Base-by-base conservation (phyloP, 2,113 vertebrate species). In the Elephas maximus region DNA sequence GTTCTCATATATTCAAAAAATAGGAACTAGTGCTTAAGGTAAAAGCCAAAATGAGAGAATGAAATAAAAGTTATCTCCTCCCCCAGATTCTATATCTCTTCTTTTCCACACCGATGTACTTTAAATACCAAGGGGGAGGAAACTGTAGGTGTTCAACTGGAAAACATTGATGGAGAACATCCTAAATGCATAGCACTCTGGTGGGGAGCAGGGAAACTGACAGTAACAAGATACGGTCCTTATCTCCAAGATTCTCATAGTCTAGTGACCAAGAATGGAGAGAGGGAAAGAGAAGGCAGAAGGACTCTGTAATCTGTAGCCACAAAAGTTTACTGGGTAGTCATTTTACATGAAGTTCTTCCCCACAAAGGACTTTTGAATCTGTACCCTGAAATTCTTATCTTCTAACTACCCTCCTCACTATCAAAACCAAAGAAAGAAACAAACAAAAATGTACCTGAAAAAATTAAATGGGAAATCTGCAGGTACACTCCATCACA, bases 321-420 rank as follows among this genome's bases (percentile, higher is more conserved):
- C 9, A 28, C 33, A 44, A 26, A 24, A 51, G 37, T 26, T 37
- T 33, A 9, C 21, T 18, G 11, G 30, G 21, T 4, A 44, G 77
- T 24, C 9, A 18, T 8, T 95, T 89, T 51, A 51, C 37, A 5
- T 60, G 14, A 45, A 33, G 9, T 73, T 23, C 51, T 78, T 8
- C 53, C 15, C 48, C 26, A 23, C 0, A 6, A 33, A 74, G 67
- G n/a, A 44, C 12, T 62, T 85, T 84, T 53, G 76, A 48, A 80
- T 83, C 44, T 20, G 45, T 53, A 76, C 48, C 48, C 84, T 93
- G 81, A 67, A 86, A 91, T 24, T 37, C 74, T 91, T 62, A 48
- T 24, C 60, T 41, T 78, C 26, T 37, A 81, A 41, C 14, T 12
- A 69, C 6, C 4, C 11, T 14, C 57, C 23, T 87, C 44, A 33